phyloP scores from a whole-genome alignment of 2,888 invertebrate species.

The Crossocerus cetratus region DNA sequence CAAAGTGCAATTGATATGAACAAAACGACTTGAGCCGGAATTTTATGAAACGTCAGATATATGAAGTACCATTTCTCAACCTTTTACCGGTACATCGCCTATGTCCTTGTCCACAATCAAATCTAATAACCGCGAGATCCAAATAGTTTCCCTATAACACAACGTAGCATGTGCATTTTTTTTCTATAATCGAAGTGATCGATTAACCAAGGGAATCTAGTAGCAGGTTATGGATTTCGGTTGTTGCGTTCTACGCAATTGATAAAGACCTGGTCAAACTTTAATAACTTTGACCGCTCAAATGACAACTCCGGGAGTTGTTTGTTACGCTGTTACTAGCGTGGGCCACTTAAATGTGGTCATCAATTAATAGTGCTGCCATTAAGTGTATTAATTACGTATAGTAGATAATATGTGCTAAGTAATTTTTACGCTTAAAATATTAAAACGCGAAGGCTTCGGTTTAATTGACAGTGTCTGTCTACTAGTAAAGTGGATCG shows the following conservation, averaged over 20 bases:
- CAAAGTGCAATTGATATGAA: background rate
- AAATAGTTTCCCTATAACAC: too few relatives aligned
- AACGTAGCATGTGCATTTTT: constrained; percentile 7
- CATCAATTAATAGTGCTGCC: too few relatives aligned
- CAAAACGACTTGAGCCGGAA: constrained; percentile 52
- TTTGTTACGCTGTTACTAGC: too few relatives aligned
- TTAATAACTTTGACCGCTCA: background rate
- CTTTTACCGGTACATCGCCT: constrained; percentile 45
- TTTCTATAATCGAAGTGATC: constrained; percentile 19
- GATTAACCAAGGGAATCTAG: constrained; percentile 43
- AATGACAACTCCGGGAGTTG: too few relatives aligned
- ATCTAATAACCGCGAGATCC: too few relatives aligned
- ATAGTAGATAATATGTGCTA: too few relatives aligned
- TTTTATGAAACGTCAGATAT: constrained; percentile 56
- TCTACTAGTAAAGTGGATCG: too few relatives aligned
- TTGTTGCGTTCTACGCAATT: constrained; percentile 48
- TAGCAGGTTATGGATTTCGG: constrained; percentile 59
- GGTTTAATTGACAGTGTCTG: too few relatives aligned
- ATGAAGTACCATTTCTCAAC: constrained; percentile 40
- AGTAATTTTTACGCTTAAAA: too few relatives aligned
- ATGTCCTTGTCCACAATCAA: too few relatives aligned
- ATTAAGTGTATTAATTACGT: background rate
- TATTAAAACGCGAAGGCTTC: too few relatives aligned
- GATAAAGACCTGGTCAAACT: constrained; percentile 8
- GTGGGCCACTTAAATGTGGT: too few relatives aligned